Conservation (phyloP, 2,797 vertebrate genomes). For the Pangasius larnaudii region DNA sequence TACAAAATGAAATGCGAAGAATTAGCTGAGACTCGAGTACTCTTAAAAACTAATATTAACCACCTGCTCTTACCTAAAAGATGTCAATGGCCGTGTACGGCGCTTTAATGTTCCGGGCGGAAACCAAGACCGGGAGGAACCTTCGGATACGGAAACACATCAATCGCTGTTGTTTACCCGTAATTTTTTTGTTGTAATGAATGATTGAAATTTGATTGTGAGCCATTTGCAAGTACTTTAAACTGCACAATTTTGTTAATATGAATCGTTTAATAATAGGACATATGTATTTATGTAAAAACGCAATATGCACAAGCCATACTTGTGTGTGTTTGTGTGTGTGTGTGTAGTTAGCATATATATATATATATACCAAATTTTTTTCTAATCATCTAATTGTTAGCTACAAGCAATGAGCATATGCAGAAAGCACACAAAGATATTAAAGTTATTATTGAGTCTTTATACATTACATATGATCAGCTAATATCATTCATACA, state of each 20-base stretch:
- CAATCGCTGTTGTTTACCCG: not conserved
- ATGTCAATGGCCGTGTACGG: constrained; percentile 3
- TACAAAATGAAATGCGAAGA: not conserved
- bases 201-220: not conserved
- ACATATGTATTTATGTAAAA: not conserved
- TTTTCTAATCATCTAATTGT: not conserved
- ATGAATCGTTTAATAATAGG: too few relatives aligned
- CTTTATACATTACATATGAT: not conserved
- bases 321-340: too few relatives aligned
- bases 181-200: not conserved
- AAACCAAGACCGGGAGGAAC: constrained; percentile 41
- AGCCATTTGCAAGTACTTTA: not conserved
- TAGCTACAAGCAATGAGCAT: not conserved
- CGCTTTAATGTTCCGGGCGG: constrained; percentile 45
- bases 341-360: too few relatives aligned
- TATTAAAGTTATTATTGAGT: not conserved
- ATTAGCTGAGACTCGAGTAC: not conserved
- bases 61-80: constrained; percentile 33
- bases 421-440: not conserved
- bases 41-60: not conserved
- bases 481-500: not conserved
- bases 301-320: too few relatives aligned
- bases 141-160: not conserved
- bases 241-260: not conserved
- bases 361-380: too few relatives aligned